Conservation (phyloP, 2,888 invertebrate genomes). For the Agrypnus murinus region DNA sequence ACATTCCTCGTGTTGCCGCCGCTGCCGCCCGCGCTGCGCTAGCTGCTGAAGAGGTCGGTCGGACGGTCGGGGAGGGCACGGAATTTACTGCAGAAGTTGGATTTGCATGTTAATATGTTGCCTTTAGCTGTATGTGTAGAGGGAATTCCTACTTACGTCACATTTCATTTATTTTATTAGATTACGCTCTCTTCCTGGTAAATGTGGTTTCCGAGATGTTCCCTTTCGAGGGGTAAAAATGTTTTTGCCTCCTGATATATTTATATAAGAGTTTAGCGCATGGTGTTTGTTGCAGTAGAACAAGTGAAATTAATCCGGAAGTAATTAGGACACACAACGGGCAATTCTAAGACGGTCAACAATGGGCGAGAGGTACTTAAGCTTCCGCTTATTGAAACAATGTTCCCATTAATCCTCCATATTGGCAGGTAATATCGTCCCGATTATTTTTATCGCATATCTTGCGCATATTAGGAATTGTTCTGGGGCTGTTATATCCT, state of each 20-base stretch:
- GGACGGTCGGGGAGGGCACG: too few relatives aligned
- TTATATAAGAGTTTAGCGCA: not conserved
- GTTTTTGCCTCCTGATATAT: not conserved
- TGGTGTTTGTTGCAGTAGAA: conserved; percentile 5
- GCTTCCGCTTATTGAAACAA: conserved; percentile 66
- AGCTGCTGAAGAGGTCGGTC: conserved; percentile 48
- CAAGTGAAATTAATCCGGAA: conserved; percentile 50
- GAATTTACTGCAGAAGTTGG: conserved; percentile 48
- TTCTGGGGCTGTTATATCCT: conserved; percentile 56
- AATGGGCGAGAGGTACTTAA: conserved; percentile 57
- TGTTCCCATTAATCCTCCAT: conserved; percentile 69
- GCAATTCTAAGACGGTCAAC: conserved; percentile 56
- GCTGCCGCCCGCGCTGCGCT: too few relatives aligned
- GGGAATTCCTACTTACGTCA: conserved; percentile 42
- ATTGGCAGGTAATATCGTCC: conserved; percentile 70
- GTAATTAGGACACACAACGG: conserved; percentile 51
- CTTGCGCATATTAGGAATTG: conserved; percentile 68
- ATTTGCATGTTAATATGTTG: conserved; percentile 48
- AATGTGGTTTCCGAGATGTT: conserved; percentile 10
- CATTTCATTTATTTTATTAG: conserved; percentile 41
- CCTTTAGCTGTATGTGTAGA: conserved; percentile 32
- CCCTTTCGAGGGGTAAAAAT: too few relatives aligned
- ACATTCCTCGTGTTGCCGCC: conserved; percentile 50
- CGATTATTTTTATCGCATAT: conserved; percentile 67
- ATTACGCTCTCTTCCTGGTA: conserved; percentile 21